Base-by-base conservation (phyloP, 2,113 vertebrate genomes). In the Piprites chloris region DNA sequence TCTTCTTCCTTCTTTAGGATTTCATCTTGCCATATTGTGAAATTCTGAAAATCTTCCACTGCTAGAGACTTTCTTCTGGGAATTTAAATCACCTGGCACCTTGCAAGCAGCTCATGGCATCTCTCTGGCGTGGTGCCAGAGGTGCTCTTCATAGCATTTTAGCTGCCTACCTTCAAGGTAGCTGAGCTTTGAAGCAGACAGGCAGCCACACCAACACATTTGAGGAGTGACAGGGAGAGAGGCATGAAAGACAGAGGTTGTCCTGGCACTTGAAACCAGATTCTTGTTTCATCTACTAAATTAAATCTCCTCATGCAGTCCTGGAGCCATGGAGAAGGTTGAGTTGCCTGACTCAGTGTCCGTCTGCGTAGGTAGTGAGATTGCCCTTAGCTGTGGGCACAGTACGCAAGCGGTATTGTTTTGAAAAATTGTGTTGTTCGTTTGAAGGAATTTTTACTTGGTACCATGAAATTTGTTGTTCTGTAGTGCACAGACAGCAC, bases 151-250 rank as follows among this genome's bases (percentile, higher is more conserved):
- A 2, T 12, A n/a, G 19, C 27, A 6, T 62, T 50, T 41, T 52
- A 19, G 3, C 41, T 68, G 23, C 71, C 33, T 68, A 0, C 30
- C 44, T 94, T 44, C 24, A 50, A 59, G 59, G 81, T 50, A 37
- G 27, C 66, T 35, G 22, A 44, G 68, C 50, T 80, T 35, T 22
- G 24, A 37, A 66, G 44, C 65, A 49, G 85, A 28, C 67, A 46
- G 67, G 23, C 65, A 59, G 55, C 52, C 0, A 2, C 12, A 17
- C 69, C 62, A 44, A 42, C 0, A 0, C 0, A 0, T 53, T 21
- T 71, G 65, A 55, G 32, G 28, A 56, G 21, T 33, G 50, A 16
- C 55, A 50, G 18, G 41, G 53, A 44, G 27, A 75, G 35, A 24
- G 20, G 47, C 1, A 0, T 75, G 67, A 56, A 86, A 86, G 63